Percentiles rank a stretch among this genome's conserved stretches.
phyloP scores from a whole-genome alignment of 2,888 invertebrate genomes.

The Drosophila parthenogenetica region DNA sequence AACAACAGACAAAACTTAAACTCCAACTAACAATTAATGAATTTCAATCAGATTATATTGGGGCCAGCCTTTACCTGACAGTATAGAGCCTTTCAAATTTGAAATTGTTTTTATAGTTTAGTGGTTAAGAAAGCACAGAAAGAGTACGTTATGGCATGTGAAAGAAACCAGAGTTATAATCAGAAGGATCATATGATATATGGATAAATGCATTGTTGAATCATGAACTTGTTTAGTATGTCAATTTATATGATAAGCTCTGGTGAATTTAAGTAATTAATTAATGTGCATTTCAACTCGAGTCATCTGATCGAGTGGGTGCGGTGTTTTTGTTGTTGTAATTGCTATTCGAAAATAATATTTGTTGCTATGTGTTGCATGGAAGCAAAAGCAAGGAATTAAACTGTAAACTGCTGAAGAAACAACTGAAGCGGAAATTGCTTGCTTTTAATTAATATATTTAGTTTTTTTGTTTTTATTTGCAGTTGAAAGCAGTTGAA shows the following conservation, averaged over 20 bases:
- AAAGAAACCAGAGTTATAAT: slow-evolving; percentile 52
- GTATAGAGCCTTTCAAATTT: slow-evolving; percentile 82
- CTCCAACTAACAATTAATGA: slow-evolving; percentile 76
- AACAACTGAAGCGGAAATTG: slow-evolving; percentile 56
- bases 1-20: slow-evolving; percentile 76
- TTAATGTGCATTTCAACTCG: slow-evolving; percentile 30
- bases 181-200: slow-evolving; percentile 38
- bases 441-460: slow-evolving; percentile 23
- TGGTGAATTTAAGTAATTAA: slow-evolving; percentile 29
- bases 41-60: slow-evolving; percentile 62
- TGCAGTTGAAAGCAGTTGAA: slow-evolving; percentile 33
- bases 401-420: slow-evolving; percentile 21
- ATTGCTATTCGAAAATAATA: slow-evolving; percentile 30
- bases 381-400: slow-evolving; percentile 61
- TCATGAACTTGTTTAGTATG: slow-evolving; percentile 46
- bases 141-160: slow-evolving; percentile 63
- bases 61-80: slow-evolving; percentile 84
- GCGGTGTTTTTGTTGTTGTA: slow-evolving; percentile 16
- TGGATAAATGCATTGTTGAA: slow-evolving; percentile 11
- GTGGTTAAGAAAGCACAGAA: slow-evolving; percentile 62
- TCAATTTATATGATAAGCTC: slow-evolving; percentile 77
- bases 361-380: slow-evolving; percentile 61
- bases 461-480: slow-evolving; percentile 10
- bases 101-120: slow-evolving; percentile 41
- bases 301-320: slow-evolving; percentile 34